phyloP scores from a whole-genome alignment of 2,888 invertebrate genomes.

The Adelognathus sp. region DNA sequence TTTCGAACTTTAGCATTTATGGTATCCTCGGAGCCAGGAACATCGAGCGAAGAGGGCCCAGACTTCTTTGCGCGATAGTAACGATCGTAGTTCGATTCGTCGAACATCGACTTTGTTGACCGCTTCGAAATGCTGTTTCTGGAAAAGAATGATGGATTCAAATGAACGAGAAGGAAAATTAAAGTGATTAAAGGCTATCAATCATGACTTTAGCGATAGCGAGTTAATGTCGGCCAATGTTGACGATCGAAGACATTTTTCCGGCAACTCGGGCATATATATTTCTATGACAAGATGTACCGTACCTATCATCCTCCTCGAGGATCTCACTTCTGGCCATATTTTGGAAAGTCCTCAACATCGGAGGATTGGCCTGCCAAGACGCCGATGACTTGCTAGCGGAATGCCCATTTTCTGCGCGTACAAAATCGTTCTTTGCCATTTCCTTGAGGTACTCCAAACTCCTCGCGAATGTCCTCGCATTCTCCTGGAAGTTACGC shows the following conservation, averaged over 20 bases:
- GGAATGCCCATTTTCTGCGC: slow-evolving; percentile 42
- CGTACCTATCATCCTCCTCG: slow-evolving; percentile 70
- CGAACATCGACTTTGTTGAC: slow-evolving; percentile 77
- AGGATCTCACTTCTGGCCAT: slow-evolving; percentile 75
- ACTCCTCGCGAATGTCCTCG: slow-evolving; percentile 63
- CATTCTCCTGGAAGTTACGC: slow-evolving; percentile 66
- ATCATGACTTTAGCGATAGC: too few relatives aligned
- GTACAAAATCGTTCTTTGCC: slow-evolving; percentile 65
- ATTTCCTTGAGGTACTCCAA: slow-evolving; percentile 70
- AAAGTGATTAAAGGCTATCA: too few relatives aligned
- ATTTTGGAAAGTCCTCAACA: slow-evolving; percentile 70
- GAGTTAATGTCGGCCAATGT: background rate
- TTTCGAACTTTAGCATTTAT: slow-evolving; percentile 75
- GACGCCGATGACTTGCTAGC: slow-evolving; percentile 54
- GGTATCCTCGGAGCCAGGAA: slow-evolving; percentile 55
- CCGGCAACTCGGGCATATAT: background rate
- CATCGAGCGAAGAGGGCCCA: background rate
- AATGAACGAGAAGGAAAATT: background rate
- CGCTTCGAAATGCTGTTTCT: slow-evolving; percentile 71
- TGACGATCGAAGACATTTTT: background rate
- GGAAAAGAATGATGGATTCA: background rate
- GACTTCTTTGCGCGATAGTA: slow-evolving; percentile 51
- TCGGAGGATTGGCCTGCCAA: slow-evolving; percentile 72
- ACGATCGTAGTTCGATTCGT: slow-evolving; percentile 68
- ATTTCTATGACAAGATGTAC: background rate